These are phyloP conservation scores for Agrypnus murinus DNA, from an alignment of 2,888 invertebrate genomes.

Conservation along the genomic window DNA sequence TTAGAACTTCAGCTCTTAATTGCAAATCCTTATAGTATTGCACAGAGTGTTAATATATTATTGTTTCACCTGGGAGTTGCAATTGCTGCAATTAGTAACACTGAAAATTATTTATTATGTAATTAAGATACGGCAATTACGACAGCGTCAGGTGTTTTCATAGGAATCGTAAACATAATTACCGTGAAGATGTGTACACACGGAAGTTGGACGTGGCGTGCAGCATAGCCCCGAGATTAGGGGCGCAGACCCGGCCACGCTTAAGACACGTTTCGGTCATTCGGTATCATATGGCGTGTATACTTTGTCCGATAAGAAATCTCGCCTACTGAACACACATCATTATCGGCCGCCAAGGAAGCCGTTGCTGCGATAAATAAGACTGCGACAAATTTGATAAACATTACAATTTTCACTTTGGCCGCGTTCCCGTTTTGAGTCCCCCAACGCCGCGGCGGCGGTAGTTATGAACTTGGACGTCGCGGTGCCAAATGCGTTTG, in stretches of 20 bases:
- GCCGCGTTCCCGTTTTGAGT: slow-evolving; percentile 59
- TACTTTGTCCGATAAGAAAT: slow-evolving; percentile 60
- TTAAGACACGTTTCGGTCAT: slow-evolving; percentile 62
- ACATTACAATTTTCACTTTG: slow-evolving; percentile 64
- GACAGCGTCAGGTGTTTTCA: slow-evolving; percentile 49
- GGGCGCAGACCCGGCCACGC: slow-evolving; percentile 46
- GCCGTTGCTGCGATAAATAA: slow-evolving; percentile 57
- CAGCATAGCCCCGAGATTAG: slow-evolving; percentile 45
- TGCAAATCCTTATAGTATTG: slow-evolving; percentile 12
- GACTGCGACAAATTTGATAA: slow-evolving; percentile 60
- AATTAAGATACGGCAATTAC: slow-evolving; percentile 49
- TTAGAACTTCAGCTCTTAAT: slow-evolving; percentile 5
- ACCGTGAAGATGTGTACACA: slow-evolving; percentile 51
- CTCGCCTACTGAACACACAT: slow-evolving; percentile 59
- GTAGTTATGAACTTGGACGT: slow-evolving; percentile 50
- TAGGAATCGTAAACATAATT: slow-evolving; percentile 54
- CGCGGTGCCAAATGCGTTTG: slow-evolving; percentile 59
- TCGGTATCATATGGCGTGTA: slow-evolving; percentile 57
- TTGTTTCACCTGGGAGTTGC: slow-evolving; percentile 28
- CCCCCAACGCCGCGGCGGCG: slow-evolving; percentile 48
- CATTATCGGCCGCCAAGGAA: slow-evolving; percentile 58
- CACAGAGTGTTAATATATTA: slow-evolving; percentile 21
- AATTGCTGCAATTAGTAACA: slow-evolving; percentile 42
- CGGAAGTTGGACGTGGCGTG: slow-evolving; percentile 48
- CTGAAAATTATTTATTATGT: slow-evolving; percentile 44